Evolutionary conservation across 2,797 vertebrate species (phyloP).

Genomic region (Hippopotamyrus pictus): DNA sequence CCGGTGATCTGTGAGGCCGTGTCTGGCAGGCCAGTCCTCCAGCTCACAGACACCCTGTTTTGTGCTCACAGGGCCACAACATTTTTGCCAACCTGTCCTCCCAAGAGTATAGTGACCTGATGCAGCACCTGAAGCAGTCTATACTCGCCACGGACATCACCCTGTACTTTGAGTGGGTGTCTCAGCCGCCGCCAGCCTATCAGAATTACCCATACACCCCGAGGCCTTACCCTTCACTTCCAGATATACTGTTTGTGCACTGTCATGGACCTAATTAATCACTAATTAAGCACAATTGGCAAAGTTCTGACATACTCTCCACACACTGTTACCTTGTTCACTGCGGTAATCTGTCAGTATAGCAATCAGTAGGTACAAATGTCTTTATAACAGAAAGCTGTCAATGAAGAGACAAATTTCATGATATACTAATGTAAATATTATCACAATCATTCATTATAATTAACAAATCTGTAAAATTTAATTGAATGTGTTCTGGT

Average conservation of each 20-base stretch:
- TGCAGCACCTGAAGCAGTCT: slow-evolving; percentile 98
- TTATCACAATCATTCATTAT: slow-evolving; percentile 4
- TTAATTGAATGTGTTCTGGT: background rate
- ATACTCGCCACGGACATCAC: slow-evolving; percentile 97
- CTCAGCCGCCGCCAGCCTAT: background rate
- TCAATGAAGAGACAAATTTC: background rate
- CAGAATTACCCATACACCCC: background rate
- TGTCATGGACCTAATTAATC: background rate
- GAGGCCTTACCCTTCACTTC: background rate
- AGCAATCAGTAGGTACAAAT: background rate
- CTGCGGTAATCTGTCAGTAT: background rate
- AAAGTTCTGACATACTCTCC: background rate
- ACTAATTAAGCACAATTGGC: background rate
- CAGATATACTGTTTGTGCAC: background rate
- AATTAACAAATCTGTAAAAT: background rate
- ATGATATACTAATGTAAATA: background rate
- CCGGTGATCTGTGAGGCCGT: background rate
- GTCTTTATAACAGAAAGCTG: slow-evolving; percentile 1
- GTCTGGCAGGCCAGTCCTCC: background rate
- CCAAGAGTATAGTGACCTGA: slow-evolving; percentile 91
- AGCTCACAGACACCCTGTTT: background rate
- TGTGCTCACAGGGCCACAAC: slow-evolving; percentile 88
- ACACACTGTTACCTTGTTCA: background rate
- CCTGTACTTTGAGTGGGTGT: slow-evolving; percentile 94
- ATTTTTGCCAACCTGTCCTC: slow-evolving; percentile 98